These are phyloP conservation scores for Dunckerocampus dactyliophorus DNA, from an alignment of 2,113 vertebrate species.

Conservation along the genomic window DNA sequence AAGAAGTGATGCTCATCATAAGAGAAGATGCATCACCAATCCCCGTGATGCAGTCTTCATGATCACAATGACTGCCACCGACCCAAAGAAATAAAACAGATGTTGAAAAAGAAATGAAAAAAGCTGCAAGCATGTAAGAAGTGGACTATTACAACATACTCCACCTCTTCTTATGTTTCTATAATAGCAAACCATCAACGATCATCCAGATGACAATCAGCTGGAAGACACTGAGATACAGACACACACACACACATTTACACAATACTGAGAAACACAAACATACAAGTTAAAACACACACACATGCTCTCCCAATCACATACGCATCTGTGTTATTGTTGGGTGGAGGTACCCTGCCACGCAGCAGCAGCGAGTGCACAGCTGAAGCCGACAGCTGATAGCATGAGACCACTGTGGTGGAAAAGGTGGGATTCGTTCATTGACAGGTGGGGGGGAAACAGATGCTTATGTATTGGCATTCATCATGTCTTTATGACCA, in stretches of 20 bases:
- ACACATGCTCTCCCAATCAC: constrained; percentile 22
- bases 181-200: constrained; percentile 62
- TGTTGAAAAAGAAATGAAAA: constrained; percentile 40
- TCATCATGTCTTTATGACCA: constrained; percentile 61
- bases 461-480: constrained; percentile 59
- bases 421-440: constrained; percentile 52
- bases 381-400: constrained; percentile 66
- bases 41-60: too few relatives aligned
- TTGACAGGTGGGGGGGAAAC: constrained; percentile 53
- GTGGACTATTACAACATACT: constrained; percentile 62
- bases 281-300: constrained; percentile 8
- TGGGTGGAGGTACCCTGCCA: constrained; percentile 49
- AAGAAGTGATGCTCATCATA: too few relatives aligned
- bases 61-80: constrained; percentile 16
- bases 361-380: constrained; percentile 54
- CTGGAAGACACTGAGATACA: constrained; percentile 26
- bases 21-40: too few relatives aligned
- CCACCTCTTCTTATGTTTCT: constrained; percentile 51
- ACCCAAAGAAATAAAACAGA: constrained; percentile 52
- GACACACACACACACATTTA: constrained; percentile 11
- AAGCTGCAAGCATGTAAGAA: constrained; percentile 54
- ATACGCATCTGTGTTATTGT: constrained; percentile 72
- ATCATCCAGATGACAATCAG: constrained; percentile 72
- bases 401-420: constrained; percentile 41
- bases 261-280: constrained; percentile 12